Evolutionary conservation across 2,113 vertebrate genomes (phyloP).

Genomic region (Myrmecobius fasciatus): DNA sequence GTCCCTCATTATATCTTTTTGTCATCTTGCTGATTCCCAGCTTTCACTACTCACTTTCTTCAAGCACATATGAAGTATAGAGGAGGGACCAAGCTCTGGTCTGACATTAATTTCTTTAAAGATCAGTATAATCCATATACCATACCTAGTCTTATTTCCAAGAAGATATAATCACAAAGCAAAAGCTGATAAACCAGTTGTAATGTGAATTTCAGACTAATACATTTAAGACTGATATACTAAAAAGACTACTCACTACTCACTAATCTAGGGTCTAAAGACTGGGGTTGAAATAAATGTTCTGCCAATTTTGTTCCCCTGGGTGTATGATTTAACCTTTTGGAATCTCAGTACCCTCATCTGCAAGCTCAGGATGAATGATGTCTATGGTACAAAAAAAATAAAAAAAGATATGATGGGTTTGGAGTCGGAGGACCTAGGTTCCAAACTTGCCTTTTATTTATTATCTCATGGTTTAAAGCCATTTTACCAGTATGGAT

Average conservation of each 20-base stretch:
- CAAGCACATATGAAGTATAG: neutral
- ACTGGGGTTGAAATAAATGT: neutral
- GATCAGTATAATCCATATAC: neutral
- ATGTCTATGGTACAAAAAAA: neutral
- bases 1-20: neutral
- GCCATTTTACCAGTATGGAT: neutral
- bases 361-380: neutral
- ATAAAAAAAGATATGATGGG: neutral
- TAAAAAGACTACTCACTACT: neutral
- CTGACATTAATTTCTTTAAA: neutral
- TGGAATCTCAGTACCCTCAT: neutral
- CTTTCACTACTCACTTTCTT: conserved; percentile 16
- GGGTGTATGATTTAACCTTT: neutral
- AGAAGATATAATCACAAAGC: neutral
- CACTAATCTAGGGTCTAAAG: neutral
- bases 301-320: neutral
- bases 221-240: neutral
- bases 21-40: neutral
- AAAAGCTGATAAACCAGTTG: neutral
- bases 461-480: neutral
- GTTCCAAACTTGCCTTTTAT: neutral
- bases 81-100: neutral
- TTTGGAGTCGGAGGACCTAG: neutral
- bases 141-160: neutral
- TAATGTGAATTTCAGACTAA: neutral